These are phyloP conservation scores for Myathropa florea DNA, from an alignment of 2,888 invertebrate species.

Conservation along the genomic window DNA sequence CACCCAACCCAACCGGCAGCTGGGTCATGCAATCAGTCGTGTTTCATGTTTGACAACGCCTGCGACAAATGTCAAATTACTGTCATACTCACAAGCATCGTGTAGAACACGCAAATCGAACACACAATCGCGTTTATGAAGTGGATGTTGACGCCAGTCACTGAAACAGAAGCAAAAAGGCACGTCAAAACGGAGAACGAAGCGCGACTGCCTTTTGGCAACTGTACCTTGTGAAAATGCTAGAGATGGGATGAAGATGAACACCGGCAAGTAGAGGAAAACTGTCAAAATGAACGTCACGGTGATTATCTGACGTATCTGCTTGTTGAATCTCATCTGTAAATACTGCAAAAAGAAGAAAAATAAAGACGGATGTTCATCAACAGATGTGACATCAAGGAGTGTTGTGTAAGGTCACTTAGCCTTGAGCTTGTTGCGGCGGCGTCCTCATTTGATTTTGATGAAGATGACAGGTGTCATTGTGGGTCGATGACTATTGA, in stretches of 20 bases:
- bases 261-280: slow-evolving; percentile 76
- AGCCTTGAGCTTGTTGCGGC: no score
- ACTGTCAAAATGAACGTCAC: slow-evolving; percentile 76
- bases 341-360: slow-evolving; percentile 75
- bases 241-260: slow-evolving; percentile 78
- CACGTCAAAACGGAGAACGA: neutral
- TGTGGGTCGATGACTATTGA: no score
- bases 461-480: neutral
- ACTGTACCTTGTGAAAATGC: slow-evolving; percentile 78
- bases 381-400: neutral
- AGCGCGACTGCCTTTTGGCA: neutral
- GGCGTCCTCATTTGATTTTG: neutral
- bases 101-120: slow-evolving; percentile 82
- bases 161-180: slow-evolving; percentile 73
- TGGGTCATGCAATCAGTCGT: neutral
- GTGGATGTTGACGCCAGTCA: slow-evolving; percentile 82
- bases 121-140: slow-evolving; percentile 81
- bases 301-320: slow-evolving; percentile 76
- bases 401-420: neutral
- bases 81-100: slow-evolving; percentile 80
- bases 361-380: neutral
- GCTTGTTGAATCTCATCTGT: slow-evolving; percentile 77
- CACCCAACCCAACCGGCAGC: neutral
- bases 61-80: neutral
- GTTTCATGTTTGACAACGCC: neutral